phyloP scores from a whole-genome alignment of 2,113 vertebrate genomes.

The Maylandia zebra region DNA sequence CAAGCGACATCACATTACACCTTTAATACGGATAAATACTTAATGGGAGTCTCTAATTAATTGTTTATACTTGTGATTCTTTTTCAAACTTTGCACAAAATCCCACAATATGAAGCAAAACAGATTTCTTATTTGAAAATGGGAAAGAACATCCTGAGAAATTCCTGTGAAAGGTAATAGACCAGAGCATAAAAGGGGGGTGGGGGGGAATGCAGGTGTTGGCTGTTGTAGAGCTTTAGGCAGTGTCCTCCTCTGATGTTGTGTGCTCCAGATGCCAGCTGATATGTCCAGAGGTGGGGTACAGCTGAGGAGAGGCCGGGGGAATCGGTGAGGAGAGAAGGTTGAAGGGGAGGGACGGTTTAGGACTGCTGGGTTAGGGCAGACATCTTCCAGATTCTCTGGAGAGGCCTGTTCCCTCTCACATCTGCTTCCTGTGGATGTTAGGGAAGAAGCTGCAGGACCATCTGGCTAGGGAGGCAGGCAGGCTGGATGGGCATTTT shows the following conservation, averaged over 20 bases:
- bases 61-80: slow-evolving; percentile 64
- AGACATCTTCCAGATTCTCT: slow-evolving; percentile 46
- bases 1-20: slow-evolving; percentile 67
- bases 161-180: background rate
- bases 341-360: background rate
- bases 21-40: slow-evolving; percentile 70
- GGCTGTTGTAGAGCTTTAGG: background rate
- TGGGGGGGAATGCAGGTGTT: fast-evolving
- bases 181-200: background rate
- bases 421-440: slow-evolving; percentile 67
- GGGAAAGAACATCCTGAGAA: background rate
- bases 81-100: slow-evolving; percentile 52
- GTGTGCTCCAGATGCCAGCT: slow-evolving; percentile 38
- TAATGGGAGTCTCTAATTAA: slow-evolving; percentile 63
- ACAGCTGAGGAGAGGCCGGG: slow-evolving; percentile 40
- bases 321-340: slow-evolving; percentile 17
- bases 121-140: background rate
- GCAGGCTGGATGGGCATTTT: slow-evolving; percentile 19
- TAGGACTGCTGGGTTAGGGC: slow-evolving; percentile 30
- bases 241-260: slow-evolving; percentile 19
- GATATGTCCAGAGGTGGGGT: slow-evolving; percentile 45
- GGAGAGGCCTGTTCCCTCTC: slow-evolving; percentile 49
- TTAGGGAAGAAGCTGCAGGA: slow-evolving; percentile 43
- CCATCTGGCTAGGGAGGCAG: slow-evolving; percentile 64
- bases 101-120: background rate